Base-by-base conservation (phyloP, 1,140 invertebrate species). In the Pygmarrhopalites habei region DNA sequence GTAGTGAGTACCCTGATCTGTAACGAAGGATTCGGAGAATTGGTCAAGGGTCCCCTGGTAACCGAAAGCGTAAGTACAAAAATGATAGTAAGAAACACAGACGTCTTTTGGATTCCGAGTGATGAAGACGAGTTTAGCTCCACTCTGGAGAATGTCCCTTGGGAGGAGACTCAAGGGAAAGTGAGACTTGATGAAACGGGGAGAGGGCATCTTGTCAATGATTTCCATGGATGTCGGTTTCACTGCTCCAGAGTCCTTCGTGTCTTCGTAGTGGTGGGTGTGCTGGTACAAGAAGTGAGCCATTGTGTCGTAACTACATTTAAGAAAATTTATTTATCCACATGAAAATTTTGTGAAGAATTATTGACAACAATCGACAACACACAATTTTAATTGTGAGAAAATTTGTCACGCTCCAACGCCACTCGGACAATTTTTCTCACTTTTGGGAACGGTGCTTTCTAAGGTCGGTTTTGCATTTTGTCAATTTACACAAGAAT, bases 21-120 rank as follows among this genome's bases (percentile, higher is more conserved):
- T 64, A 15, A 70, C 57, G 41, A 70, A 70, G 17, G 65, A 62
- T 19, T 70, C 65, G 0, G 64, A 60, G 52, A 65, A 70, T 12
- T 70, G 63, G 21, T 70, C 83, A 70, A 94, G 89, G 1, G 81
- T 79, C 0, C 85, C 85, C 26, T 73, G 74, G 60, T 83, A 83
- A 0, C 88, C 75, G 7, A 82, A 79, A 17, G 90, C 79, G n/a
- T 85, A 69, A 68, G 77, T 81, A 68, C 83, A 85, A 72, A 94
- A 93, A 74, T 95, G 86, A 73, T 88, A 96, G 73, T 88, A 94
- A 0, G 92, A 95, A 0, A 97, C 91, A 51, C 89, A 88, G 62
- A 88, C 84, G 73, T 98, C 94, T 76, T 96, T 97, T 1, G 94
- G 92, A 78, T 97, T 95, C 51, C 95, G 82, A 0, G 88, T 82